These are phyloP conservation scores for Chaetura pelagica DNA, from an alignment of 2,113 vertebrate species.

Conservation along the genomic window DNA sequence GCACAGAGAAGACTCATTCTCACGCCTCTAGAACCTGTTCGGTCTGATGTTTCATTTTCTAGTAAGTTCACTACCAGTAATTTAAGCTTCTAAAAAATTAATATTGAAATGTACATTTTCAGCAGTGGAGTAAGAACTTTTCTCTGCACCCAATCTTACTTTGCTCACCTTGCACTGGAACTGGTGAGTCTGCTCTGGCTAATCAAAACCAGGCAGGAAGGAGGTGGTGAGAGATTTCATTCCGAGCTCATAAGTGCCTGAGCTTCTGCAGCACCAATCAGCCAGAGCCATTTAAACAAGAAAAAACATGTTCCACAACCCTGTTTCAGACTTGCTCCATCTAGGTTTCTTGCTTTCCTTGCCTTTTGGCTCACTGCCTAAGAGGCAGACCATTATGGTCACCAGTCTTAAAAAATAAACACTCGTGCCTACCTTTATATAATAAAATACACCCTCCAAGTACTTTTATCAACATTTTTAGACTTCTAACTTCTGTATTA, in stretches of 20 bases:
- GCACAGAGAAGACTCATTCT: fast-evolving
- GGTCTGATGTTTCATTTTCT: background rate
- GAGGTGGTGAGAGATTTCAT: background rate
- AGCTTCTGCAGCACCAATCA: background rate
- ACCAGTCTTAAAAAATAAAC: conserved; percentile 34
- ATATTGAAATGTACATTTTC: background rate
- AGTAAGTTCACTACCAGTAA: background rate
- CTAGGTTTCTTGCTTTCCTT: conserved; percentile 41
- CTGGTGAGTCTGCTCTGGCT: background rate
- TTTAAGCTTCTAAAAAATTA: background rate
- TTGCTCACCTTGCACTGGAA: background rate
- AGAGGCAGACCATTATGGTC: background rate
- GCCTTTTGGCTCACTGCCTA: conserved; percentile 47
- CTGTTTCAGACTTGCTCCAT: conserved; percentile 13
- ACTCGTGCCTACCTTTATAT: conserved; percentile 1
- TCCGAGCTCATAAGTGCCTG: background rate
- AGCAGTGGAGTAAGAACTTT: background rate
- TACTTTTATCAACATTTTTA: background rate
- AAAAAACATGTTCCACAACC: conserved; percentile 30
- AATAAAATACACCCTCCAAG: background rate
- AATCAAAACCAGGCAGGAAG: background rate
- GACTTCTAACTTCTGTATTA: background rate
- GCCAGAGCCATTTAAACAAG: conserved; percentile 33
- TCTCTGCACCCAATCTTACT: background rate
- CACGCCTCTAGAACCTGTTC: background rate